phyloP scores from a whole-genome alignment of 1,140 invertebrate species.

The Heterodera schachtii region DNA sequence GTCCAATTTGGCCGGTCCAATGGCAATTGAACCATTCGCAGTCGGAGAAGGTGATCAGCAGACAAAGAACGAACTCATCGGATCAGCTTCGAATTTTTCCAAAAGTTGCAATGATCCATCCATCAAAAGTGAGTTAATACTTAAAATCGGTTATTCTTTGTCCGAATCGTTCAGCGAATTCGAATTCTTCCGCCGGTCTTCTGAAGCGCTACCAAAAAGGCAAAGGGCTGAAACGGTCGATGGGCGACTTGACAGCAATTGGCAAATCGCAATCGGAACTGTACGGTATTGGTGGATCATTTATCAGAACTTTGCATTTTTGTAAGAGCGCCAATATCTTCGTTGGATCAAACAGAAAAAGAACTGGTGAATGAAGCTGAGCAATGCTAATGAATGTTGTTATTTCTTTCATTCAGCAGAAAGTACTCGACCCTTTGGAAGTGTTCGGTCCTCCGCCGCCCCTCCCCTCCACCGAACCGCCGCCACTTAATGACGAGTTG shows the following conservation, averaged over 20 bases:
- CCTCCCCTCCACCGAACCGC: conserved; percentile 34
- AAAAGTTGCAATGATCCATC: conserved; percentile 32
- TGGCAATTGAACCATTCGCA: conserved; percentile 7
- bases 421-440: conserved; percentile 22
- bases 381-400: background rate
- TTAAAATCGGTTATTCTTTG: background rate
- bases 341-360: conserved; percentile 5
- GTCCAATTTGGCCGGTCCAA: conserved; percentile 43
- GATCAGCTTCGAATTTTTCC: background rate
- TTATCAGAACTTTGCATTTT: background rate
- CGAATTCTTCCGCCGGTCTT: conserved; percentile 12
- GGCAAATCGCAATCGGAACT: conserved; percentile 20
- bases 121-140: background rate
- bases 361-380: background rate
- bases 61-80: no score
- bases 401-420: background rate
- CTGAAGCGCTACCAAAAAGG: conserved; percentile 49
- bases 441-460: conserved; percentile 37
- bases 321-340: conserved; percentile 2
- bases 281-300: background rate
- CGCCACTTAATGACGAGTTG: conserved; percentile 10
- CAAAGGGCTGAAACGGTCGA: conserved; percentile 49
- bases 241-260: conserved; percentile 39
- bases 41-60: background rate
- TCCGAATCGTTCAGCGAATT: background rate